These are phyloP conservation scores for Cottus gobio DNA, from an alignment of 2,113 vertebrate genomes.

Conservation along the genomic window DNA sequence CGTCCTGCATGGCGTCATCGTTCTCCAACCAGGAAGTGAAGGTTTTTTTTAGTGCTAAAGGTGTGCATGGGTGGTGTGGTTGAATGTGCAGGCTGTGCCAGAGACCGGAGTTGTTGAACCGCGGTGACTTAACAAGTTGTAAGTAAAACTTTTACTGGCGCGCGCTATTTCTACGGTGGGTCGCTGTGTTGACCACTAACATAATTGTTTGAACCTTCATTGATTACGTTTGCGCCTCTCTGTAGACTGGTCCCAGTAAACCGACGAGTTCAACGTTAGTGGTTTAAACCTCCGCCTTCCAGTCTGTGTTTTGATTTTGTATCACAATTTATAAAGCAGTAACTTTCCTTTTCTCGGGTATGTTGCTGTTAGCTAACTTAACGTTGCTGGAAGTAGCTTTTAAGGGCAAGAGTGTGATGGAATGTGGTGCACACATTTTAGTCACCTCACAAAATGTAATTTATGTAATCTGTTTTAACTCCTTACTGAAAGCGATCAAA, in stretches of 20 bases:
- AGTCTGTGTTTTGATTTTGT: not conserved
- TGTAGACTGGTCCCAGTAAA: not conserved
- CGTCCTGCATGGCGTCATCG: not conserved
- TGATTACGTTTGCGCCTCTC: not conserved
- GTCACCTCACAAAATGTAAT: not conserved
- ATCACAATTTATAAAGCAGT: not conserved
- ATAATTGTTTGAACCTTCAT: not conserved
- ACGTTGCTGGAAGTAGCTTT: not conserved
- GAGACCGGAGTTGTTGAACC: not conserved
- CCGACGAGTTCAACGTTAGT: too few relatives aligned
- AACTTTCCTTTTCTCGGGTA: fast-evolving
- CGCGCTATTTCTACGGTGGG: fast-evolving
- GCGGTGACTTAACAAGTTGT: not conserved
- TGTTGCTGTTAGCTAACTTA: not conserved
- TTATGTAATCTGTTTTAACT: not conserved
- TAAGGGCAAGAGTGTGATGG: too few relatives aligned
- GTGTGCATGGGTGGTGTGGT: not conserved
- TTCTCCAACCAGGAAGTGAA: conserved; percentile 31
- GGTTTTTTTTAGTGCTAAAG: too few relatives aligned
- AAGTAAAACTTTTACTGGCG: not conserved
- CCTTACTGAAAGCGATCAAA: not conserved
- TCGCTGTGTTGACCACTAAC: not conserved
- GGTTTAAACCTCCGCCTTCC: not conserved
- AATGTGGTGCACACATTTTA: not conserved
- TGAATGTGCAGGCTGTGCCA: not conserved